Evolutionary conservation across 1,140 invertebrate genomes (phyloP).

Genomic region (Latrodectus geometricus): DNA sequence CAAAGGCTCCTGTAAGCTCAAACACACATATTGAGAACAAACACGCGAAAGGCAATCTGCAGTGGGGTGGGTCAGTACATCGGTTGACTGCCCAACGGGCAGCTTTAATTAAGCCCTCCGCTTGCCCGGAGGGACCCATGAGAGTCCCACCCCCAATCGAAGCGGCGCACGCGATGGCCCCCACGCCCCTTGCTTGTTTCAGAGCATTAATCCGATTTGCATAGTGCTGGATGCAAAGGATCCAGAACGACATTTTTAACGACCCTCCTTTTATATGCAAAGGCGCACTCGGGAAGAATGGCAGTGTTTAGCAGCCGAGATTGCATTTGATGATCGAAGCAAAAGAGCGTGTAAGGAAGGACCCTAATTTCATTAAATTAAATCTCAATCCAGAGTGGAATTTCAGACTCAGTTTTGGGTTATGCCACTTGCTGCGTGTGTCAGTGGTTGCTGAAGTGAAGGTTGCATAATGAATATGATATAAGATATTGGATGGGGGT

Average conservation of each 20-base stretch:
- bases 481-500: too few relatives aligned
- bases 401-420: not conserved
- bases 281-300: not conserved
- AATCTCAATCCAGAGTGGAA: not conserved
- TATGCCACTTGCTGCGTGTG: too few relatives aligned
- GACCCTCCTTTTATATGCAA: not conserved
- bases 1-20: too few relatives aligned
- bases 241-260: constrained; percentile 1
- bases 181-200: constrained; percentile 37
- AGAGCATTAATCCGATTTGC: constrained; percentile 40
- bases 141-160: not conserved
- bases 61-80: constrained; percentile 11
- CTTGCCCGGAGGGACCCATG: not conserved
- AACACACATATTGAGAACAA: not conserved
- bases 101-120: constrained; percentile 42
- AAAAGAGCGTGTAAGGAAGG: constrained; percentile 40
- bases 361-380: constrained; percentile 40
- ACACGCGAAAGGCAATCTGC: not conserved
- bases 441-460: too few relatives aligned
- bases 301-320: not conserved
- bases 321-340: constrained; percentile 21
- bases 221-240: not conserved
- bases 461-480: too few relatives aligned
- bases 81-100: constrained; percentile 12
- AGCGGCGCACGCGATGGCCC: not conserved